Conservation (phyloP, 2,888 invertebrate species). For the Lithophane leautieri region DNA sequence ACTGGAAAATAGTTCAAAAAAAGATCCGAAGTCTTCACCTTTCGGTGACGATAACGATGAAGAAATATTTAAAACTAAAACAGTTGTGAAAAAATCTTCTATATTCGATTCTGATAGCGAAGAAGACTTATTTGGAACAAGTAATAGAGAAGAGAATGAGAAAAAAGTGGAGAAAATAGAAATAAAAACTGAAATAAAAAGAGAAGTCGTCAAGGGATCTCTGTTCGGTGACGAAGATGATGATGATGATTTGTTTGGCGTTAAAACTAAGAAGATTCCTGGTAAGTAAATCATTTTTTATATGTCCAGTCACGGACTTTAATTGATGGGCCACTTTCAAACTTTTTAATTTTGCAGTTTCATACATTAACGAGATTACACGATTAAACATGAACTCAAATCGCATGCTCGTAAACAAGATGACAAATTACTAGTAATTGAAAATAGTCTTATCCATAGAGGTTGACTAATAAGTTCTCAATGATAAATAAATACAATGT, state of each 20-base stretch:
- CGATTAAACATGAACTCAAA: too few relatives aligned
- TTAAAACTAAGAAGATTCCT: slow-evolving; percentile 68
- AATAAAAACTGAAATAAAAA: slow-evolving; percentile 61
- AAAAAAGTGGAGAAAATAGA: slow-evolving; percentile 55
- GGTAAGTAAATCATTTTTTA: slow-evolving; percentile 66
- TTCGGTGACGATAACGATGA: slow-evolving; percentile 83
- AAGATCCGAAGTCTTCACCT: slow-evolving; percentile 68
- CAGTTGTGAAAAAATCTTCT: slow-evolving; percentile 60
- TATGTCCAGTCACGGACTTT: too few relatives aligned
- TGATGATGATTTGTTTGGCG: slow-evolving; percentile 82
- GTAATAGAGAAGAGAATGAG: slow-evolving; percentile 57
- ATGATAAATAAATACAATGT: too few relatives aligned
- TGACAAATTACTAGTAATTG: too few relatives aligned
- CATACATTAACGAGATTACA: too few relatives aligned
- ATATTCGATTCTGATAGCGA: slow-evolving; percentile 84
- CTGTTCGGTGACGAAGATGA: slow-evolving; percentile 84
- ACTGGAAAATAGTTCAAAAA: slow-evolving; percentile 54
- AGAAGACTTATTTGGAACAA: slow-evolving; percentile 77
- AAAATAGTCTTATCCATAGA: too few relatives aligned
- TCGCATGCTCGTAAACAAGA: too few relatives aligned
- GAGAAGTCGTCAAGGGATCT: slow-evolving; percentile 70
- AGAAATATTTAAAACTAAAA: slow-evolving; percentile 74
- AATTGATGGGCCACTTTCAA: too few relatives aligned
- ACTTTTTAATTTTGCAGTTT: too few relatives aligned
- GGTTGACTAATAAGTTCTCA: too few relatives aligned